phyloP scores from a whole-genome alignment of 2,888 invertebrate species.

The Lasioglossum vierecki region DNA sequence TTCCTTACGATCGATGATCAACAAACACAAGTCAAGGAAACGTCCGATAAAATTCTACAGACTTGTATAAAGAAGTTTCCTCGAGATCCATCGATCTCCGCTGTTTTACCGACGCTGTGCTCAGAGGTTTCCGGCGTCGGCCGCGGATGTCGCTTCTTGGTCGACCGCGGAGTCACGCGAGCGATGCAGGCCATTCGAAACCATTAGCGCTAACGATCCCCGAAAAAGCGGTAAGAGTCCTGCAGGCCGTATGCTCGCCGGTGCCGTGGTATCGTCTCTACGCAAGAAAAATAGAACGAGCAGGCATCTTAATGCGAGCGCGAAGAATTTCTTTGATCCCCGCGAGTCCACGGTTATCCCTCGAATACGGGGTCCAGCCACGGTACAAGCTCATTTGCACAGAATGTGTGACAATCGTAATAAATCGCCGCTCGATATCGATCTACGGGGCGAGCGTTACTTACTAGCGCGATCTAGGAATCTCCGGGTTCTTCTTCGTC shows the following conservation, averaged over 20 bases:
- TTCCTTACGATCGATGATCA: too few species aligned
- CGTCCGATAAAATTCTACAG: background rate
- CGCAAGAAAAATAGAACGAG: constrained; percentile 16
- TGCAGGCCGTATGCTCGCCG: background rate
- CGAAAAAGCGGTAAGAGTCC: background rate
- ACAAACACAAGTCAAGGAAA: background rate
- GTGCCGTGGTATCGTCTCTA: background rate
- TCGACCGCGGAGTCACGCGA: constrained; percentile 9
- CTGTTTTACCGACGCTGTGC: constrained; percentile 63
- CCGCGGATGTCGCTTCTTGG: constrained; percentile 51
- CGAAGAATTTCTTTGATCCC: constrained; percentile 26
- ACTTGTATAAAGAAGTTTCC: background rate
- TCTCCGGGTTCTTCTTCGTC: constrained; percentile 35
- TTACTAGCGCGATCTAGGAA: constrained; percentile 69
- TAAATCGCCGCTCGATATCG: constrained; percentile 68
- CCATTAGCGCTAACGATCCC: constrained; percentile 26
- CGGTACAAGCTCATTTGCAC: constrained; percentile 68
- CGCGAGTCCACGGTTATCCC: background rate
- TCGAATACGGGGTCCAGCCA: background rate
- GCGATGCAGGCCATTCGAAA: constrained; percentile 5
- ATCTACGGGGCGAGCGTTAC: constrained; percentile 57
- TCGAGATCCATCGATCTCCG: constrained; percentile 42
- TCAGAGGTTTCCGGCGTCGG: constrained; percentile 25
- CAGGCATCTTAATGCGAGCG: background rate
- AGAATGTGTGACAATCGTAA: constrained; percentile 68